Evolutionary conservation across 2,888 invertebrate species (phyloP).

Genomic region (Melieria picta): DNA sequence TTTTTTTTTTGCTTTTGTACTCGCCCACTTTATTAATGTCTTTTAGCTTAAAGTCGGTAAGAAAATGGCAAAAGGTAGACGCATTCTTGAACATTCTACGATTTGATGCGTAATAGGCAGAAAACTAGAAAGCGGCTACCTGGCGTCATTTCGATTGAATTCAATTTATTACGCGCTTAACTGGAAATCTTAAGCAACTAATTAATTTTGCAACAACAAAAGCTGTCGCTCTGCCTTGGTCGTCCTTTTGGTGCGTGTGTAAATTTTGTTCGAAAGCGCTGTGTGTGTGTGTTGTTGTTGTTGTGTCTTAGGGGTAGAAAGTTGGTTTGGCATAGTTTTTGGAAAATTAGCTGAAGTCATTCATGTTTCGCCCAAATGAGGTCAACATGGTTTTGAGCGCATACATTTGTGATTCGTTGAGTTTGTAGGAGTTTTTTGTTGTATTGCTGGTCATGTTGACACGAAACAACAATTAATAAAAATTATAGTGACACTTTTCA

Average conservation of each 20-base stretch:
- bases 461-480: no score
- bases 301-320: no score
- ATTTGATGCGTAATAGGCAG: no score
- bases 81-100: no score
- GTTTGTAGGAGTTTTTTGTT: no score
- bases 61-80: no score
- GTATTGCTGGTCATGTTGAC: no score
- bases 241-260: neutral
- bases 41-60: no score
- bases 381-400: constrained; percentile 22
- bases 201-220: neutral
- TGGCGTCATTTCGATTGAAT: neutral
- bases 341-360: constrained; percentile 29
- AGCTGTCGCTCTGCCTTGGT: neutral
- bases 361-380: constrained; percentile 27
- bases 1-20: no score
- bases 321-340: neutral
- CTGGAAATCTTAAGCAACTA: constrained; percentile 3
- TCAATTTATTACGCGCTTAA: neutral
- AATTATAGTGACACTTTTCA: no score
- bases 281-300: neutral
- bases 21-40: no score
- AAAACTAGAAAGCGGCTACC: neutral
- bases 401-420: neutral
- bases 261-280: neutral